Percentiles rank a stretch among this genome's conserved stretches.
These are phyloP conservation scores for Zoanthus gigantus DNA, from an alignment of 92 coral and sea anemone genomes.

Conservation along the genomic window DNA sequence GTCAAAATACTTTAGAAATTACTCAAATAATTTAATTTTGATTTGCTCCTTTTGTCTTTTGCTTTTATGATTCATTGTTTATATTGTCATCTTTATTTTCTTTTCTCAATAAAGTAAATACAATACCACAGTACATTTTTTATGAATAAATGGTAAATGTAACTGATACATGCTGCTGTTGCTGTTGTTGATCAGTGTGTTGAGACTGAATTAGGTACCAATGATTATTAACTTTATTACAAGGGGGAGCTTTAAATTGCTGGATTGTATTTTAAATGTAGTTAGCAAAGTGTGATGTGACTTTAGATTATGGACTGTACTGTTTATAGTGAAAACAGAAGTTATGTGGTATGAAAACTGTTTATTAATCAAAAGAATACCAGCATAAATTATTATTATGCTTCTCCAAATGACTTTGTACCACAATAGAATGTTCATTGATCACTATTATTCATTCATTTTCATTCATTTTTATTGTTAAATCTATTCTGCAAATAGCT, in stretches of 20 bases:
- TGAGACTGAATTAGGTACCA: background rate
- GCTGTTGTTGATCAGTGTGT: background rate
- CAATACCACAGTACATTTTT: background rate
- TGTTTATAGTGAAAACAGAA: background rate
- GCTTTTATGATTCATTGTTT: background rate
- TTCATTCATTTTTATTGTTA: no score
- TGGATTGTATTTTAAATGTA: background rate
- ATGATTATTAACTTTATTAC: background rate
- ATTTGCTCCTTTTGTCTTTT: background rate
- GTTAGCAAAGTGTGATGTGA: background rate
- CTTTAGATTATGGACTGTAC: background rate
- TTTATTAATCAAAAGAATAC: background rate
- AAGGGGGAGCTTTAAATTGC: background rate
- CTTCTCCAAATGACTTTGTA: background rate
- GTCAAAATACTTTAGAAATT: background rate
- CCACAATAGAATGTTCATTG: background rate
- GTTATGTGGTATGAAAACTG: conserved; percentile 1
- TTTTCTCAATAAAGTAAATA: background rate
- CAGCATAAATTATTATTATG: background rate
- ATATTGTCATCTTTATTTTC: background rate
- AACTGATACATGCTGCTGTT: background rate
- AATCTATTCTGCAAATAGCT: no score
- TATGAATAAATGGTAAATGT: background rate
- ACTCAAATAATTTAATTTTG: background rate
- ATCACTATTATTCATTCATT: background rate